These are phyloP conservation scores for Zaprionus gabonicus DNA, from an alignment of 1,140 invertebrate genomes.

Conservation along the genomic window DNA sequence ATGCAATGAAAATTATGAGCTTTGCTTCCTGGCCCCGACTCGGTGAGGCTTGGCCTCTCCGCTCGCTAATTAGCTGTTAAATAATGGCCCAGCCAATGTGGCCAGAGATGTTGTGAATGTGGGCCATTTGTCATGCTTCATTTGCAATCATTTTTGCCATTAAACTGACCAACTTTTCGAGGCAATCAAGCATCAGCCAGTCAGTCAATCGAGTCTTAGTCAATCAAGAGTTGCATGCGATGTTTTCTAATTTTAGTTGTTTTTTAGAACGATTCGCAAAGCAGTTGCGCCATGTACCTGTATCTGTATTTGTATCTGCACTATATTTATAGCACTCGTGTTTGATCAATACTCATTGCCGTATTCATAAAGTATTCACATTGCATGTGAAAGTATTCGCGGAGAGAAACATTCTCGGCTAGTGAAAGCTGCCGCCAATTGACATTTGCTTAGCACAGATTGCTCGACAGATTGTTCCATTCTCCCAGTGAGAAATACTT, in stretches of 20 bases:
- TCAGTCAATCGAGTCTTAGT: conserved; percentile 44
- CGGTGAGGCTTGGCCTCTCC: conserved; percentile 6
- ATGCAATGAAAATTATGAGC: conserved; percentile 74
- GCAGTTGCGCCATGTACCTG: conserved; percentile 38
- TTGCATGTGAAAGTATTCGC: conserved; percentile 73
- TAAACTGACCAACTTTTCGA: conserved; percentile 69
- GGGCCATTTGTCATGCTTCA: conserved; percentile 77
- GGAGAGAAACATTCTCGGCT: conserved; percentile 65
- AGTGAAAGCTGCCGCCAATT: conserved; percentile 62
- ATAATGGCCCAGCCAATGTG: conserved; percentile 58
- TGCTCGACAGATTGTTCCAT: conserved; percentile 2
- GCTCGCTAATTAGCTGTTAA: conserved; percentile 74
- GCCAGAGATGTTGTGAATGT: conserved; percentile 59
- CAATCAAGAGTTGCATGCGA: conserved; percentile 62
- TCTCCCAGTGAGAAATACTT: not conserved
- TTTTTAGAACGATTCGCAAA: conserved; percentile 39
- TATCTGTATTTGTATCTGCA: conserved; percentile 8
- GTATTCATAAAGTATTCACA: conserved; percentile 45
- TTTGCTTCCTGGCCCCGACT: conserved; percentile 62
- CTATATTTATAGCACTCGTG: conserved; percentile 49
- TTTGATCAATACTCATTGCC: conserved; percentile 66
- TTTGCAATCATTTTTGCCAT: conserved; percentile 70
- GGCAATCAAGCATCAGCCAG: conserved; percentile 34
- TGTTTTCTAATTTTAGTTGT: conserved; percentile 20
- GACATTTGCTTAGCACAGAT: conserved; percentile 58